Evolutionary conservation across 2,113 vertebrate genomes (phyloP), one percentile per base, ranked within the genome.

Genomic region (Osmerus mordax): DNA sequence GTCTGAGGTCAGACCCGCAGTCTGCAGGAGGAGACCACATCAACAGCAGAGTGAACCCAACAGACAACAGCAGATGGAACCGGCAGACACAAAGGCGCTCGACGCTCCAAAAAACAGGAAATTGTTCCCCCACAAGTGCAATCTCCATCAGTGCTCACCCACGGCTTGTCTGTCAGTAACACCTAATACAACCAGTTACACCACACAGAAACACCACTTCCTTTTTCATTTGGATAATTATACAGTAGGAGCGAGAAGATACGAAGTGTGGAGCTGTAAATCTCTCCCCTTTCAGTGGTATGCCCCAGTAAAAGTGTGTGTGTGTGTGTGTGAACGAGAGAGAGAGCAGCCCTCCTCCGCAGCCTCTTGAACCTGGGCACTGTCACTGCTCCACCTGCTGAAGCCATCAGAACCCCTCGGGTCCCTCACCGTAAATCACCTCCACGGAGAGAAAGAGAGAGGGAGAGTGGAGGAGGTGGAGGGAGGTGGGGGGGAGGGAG

Each of bases 381-480:
- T 41, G 28, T 60, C 66, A 70, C 65, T 65, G 56, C 60, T 75
- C 60, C 76, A 79, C 76, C 83, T 81, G 80, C 47, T 82, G 18
- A 61, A 74, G 58, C 53, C 69, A 80, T 80, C 69, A 78, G 36
- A 61, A 29, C 25, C 28, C 18, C 15, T 72, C 56, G 53, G 65
- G 29, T 62, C 65, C 55, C 55, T 29, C 53, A 52, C 53, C n/a
- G 11, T 59, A 60, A 69, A 69, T 32, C n/a, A 59, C 8, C 53
- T 3, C 52, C 16, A 32, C 18, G 41, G 56, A 41, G 28, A 32
- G 29, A 32, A 32, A 32, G 29, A 32, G 29, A 5, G 29, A 4
- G 5, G 29, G 29, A 23, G 23, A 32, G 29, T 41, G 36, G 36
- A 41, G 23, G 23, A 23, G 23, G 23, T 23, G 23, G 23, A 1